These are phyloP conservation scores for Leptoclinus maculatus DNA, from an alignment of 2,797 vertebrate species.

Conservation along the genomic window DNA sequence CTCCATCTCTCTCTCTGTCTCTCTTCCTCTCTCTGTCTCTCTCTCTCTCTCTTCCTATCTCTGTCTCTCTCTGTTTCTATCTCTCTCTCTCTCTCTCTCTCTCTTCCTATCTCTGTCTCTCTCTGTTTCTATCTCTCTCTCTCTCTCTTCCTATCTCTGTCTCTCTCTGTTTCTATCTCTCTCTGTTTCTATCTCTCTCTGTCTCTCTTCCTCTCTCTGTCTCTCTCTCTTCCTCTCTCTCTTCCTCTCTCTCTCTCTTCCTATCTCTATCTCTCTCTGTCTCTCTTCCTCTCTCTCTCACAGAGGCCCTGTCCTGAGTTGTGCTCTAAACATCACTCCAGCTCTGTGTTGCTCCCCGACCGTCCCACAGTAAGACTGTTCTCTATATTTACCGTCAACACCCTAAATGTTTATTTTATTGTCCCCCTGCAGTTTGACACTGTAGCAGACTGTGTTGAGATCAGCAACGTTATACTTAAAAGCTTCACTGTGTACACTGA, in stretches of 20 bases:
- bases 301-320: slow-evolving; percentile 76
- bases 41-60: slow-evolving; percentile 17
- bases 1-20: too few species aligned
- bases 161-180: slow-evolving; percentile 4
- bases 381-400: slow-evolving; percentile 35
- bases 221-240: too few species aligned
- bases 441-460: slow-evolving; percentile 89
- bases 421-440: slow-evolving; percentile 92
- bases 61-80: not conserved
- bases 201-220: not conserved
- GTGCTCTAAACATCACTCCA: slow-evolving; percentile 76
- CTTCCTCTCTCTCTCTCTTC: not conserved
- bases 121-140: not conserved
- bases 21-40: not conserved
- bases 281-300: slow-evolving; percentile 39
- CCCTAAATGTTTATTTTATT: slow-evolving; percentile 74
- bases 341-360: slow-evolving; percentile 68
- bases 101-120: too few species aligned
- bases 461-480: slow-evolving; percentile 94
- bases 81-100: not conserved
- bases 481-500: slow-evolving; percentile 92
- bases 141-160: not conserved
- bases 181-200: not conserved
- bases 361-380: slow-evolving; percentile 71
- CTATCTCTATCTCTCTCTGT: not conserved